A percentile compares a stretch with the other conserved stretches of the same genome.
phyloP scores from a whole-genome alignment of 2,888 invertebrate species.

The Arrhopalites spinosus region DNA sequence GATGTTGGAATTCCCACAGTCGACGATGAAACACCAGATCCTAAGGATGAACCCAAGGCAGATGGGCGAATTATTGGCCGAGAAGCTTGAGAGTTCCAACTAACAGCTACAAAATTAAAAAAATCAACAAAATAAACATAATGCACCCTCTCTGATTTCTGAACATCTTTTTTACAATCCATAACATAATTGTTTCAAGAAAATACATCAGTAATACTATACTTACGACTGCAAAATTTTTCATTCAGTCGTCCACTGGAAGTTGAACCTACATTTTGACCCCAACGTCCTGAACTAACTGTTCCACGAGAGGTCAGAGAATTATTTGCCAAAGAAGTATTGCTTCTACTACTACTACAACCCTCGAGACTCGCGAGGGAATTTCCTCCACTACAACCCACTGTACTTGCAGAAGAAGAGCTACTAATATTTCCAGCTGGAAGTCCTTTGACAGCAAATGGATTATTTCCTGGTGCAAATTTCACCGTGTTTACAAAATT shows the following conservation, averaged over 20 bases:
- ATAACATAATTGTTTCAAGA: too few species aligned
- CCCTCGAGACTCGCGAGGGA: slow-evolving; percentile 7
- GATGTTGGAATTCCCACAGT: neutral
- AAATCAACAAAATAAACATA: neutral
- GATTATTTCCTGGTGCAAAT: slow-evolving; percentile 27
- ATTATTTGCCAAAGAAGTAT: slow-evolving; percentile 17
- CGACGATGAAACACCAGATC: slow-evolving; percentile 22
- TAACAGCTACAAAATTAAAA: slow-evolving; percentile 5
- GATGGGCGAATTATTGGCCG: slow-evolving; percentile 40
- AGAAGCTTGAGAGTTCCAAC: slow-evolving; percentile 31
- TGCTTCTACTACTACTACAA: slow-evolving; percentile 21
- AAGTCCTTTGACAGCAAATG: slow-evolving; percentile 23
- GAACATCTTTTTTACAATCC: too few species aligned
- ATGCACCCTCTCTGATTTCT: too few species aligned
- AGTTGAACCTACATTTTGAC: slow-evolving; percentile 19
- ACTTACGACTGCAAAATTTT: too few species aligned
- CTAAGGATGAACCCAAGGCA: slow-evolving; percentile 24
- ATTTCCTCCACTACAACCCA: slow-evolving; percentile 13
- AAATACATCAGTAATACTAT: too few species aligned
- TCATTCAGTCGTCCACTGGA: too few species aligned
- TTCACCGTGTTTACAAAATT: slow-evolving; percentile 28
- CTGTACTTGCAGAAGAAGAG: neutral
- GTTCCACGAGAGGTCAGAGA: neutral
- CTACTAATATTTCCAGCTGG: slow-evolving; percentile 25
- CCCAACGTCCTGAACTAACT: slow-evolving; percentile 23